Base-by-base conservation (phyloP, 1,140 invertebrate genomes). In the Drosophila truncata region DNA sequence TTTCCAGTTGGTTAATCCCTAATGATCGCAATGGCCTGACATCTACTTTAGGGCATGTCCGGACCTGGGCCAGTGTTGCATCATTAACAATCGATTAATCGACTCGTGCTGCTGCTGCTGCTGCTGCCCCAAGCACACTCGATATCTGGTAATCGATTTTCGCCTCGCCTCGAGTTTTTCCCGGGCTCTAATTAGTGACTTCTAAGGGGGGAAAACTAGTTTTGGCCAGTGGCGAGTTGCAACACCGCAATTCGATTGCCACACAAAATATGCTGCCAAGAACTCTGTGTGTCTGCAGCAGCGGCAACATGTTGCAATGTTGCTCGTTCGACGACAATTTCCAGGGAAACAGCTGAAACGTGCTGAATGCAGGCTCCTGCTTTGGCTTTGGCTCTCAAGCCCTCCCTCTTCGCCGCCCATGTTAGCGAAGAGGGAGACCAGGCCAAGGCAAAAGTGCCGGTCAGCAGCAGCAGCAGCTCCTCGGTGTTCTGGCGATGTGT, bases 381-480 rank as follows among this genome's bases (percentile, higher is more conserved):
- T 27, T 29, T 41, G 65, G 70, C 78, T 27, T 14, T 47, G 42
- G 42, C 42, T 46, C 33, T 23, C 20, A 18, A 49, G 52, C 54
- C 20, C 41, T 50, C 66, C 50, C 35, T 14, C 69, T 49, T 29
- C 44, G 27, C 29, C 50, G 41, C 37, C 44, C 52, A 44, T 46
- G 44, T 29, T 52, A 11, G 54, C 50, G 70, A n/a, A 9, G 25
- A 29, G 44, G 16, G 46, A 82, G 82, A 79, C 74, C 82, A 82
- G 82, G 79, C 83, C 82, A 86, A 86, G 83, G 82, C 82, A 87
- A 86, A 74, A 79, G 61, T 76, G 83, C 65, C 70, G 71, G 75
- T 71, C 78, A 85, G 74, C 85, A 25, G 46, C 46, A n/a, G 46
- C 46, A 14, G 25, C 25, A 29, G 47, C 47, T 50, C n/a, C 47